Evolutionary conservation across 2,113 vertebrate genomes (phyloP).

Genomic region (Climacteris rufus): DNA sequence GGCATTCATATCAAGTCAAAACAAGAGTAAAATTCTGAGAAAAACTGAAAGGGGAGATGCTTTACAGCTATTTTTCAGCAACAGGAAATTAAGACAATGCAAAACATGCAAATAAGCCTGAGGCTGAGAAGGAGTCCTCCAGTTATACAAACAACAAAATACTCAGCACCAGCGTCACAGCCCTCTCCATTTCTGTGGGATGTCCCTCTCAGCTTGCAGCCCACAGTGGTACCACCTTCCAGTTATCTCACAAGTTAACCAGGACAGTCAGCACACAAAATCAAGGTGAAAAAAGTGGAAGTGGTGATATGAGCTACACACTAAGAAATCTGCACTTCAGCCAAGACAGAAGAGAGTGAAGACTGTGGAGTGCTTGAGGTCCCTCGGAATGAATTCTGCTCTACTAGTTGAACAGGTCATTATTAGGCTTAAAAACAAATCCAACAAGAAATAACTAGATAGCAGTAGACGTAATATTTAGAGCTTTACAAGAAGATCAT

Average conservation of each 20-base stretch:
- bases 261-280: not conserved
- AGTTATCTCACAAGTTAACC: not conserved
- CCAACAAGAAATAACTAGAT: not conserved
- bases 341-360: not conserved
- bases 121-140: not conserved
- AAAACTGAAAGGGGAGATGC: not conserved
- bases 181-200: not conserved
- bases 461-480: not conserved
- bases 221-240: not conserved
- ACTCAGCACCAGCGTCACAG: not conserved
- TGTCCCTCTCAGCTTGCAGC: not conserved
- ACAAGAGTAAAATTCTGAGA: not conserved
- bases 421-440: not conserved
- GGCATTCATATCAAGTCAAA: not conserved
- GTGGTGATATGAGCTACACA: fast-evolving
- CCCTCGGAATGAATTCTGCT: not conserved
- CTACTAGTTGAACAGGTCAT: not conserved
- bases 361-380: not conserved
- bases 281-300: not conserved
- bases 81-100: not conserved
- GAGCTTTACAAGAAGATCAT: not conserved
- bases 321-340: not conserved
- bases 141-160: not conserved
- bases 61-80: not conserved
- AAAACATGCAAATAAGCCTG: not conserved